Percentiles rank a stretch among this genome's conserved stretches.
Evolutionary conservation across 2,113 vertebrate species (phyloP).

Genomic region (Salminus brasiliensis): DNA sequence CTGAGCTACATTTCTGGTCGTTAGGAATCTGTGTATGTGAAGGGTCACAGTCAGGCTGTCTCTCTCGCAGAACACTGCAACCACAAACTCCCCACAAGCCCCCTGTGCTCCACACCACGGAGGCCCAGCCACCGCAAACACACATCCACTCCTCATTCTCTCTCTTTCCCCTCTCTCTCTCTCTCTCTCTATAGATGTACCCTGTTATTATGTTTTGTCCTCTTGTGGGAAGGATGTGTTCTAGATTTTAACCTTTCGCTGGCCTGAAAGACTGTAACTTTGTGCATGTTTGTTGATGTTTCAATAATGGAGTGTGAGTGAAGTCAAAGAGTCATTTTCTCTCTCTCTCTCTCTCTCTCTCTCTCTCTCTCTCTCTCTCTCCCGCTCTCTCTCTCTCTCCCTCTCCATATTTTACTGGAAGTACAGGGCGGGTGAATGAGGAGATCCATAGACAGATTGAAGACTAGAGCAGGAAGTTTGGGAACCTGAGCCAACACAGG

Average conservation of each 20-base stretch:
- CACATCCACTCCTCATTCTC: conserved; percentile 18
- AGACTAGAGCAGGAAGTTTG: conserved; percentile 46
- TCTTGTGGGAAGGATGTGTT: conserved; percentile 21
- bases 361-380: conserved; percentile 20
- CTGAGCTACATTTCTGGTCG: conserved; percentile 31
- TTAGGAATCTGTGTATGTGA: conserved; percentile 36
- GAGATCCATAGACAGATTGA: conserved; percentile 47
- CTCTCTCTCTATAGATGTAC: not conserved
- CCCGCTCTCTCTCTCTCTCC: too few species aligned
- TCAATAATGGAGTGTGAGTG: conserved; percentile 26
- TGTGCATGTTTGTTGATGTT: conserved; percentile 31
- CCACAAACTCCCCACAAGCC: conserved; percentile 48
- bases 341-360: not conserved
- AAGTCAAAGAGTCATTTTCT: conserved; percentile 26
- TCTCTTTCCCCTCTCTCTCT: not conserved
- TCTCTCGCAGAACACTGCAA: conserved; percentile 35
- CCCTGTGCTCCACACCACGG: conserved; percentile 24
- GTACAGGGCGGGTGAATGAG: conserved; percentile 24
- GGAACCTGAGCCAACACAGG: conserved; percentile 42
- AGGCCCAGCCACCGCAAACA: conserved; percentile 39
- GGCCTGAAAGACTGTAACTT: conserved; percentile 13
- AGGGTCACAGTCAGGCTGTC: conserved; percentile 48
- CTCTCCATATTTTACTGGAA: conserved; percentile 45
- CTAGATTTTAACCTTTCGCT: conserved; percentile 33
- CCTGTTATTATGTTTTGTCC: conserved; percentile 38